Evolutionary conservation across 53 echinoderm and acorn worm species (phyloP), one percentile per base, ranked within the genome.

Genomic region (Apostichopus leukothele): DNA sequence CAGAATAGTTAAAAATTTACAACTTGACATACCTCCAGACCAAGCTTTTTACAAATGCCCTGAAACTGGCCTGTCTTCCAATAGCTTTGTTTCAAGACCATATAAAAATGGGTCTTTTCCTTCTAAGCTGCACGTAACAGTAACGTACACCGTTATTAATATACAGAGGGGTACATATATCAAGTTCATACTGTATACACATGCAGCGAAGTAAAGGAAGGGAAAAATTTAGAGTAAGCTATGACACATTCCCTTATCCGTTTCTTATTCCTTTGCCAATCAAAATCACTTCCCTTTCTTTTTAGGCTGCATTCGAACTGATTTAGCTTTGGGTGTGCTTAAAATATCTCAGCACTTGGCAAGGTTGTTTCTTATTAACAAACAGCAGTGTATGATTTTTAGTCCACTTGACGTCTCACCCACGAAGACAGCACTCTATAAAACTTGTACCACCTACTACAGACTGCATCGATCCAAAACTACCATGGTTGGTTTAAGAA

Each of bases 61-160:
- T 93, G 93, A 18, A 99, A 74, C 57, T 90, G 93, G 9, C 95
- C 95, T 0, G 99, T 88, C 68, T 92, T 91, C 99, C 99, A 99
- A 83, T 90, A 85, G 5, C 86, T 86, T 54, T 90, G 91, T 23
- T 93, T 89, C n/a, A 94, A 57, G 67, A 95, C 89, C n/a, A 0
- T 0, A 39, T 39, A 39, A 39, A 39, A 39, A 39, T 39, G 39
- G 39, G 3, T 39, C 39, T 39, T 39, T 39, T 39, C 39, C 39
- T 39, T 39, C 39, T 39, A 39, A 39, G 39, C 25, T 25, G 25
- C 39, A 39, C 39, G 39, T 39, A 39, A 39, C 39, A 39, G 39
- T 39, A 39, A 39, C 3, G 39, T 39, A 39, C 39, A 39, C 39
- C 39, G 39, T 39, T 39, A 39, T 39, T 39, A 3, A 39, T 39